Percentiles rank a stretch among this genome's conserved stretches.
Conservation (phyloP, 1,140 invertebrate genomes). For the Nomia melanderi region DNA sequence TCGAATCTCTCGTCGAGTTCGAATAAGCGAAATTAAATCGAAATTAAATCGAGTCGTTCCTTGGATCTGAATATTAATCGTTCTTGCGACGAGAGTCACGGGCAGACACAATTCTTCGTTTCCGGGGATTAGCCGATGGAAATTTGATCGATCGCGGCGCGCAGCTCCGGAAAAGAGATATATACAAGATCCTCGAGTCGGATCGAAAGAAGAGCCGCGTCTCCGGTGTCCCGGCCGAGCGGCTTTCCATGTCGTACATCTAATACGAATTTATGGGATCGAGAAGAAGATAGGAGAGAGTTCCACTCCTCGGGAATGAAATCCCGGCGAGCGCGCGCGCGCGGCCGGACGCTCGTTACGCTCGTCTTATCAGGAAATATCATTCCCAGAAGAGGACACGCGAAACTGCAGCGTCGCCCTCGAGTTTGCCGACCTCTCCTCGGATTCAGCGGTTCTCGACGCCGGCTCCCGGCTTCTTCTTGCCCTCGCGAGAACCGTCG, state of each 20-base stretch:
- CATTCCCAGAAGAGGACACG: constrained; percentile 47
- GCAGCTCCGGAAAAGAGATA: too few relatives aligned
- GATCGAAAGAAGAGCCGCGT: not conserved
- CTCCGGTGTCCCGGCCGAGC: not conserved
- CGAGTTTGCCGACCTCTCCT: constrained; percentile 48
- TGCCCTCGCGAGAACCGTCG: too few relatives aligned
- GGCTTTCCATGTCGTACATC: not conserved
- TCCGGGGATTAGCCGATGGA: too few relatives aligned
- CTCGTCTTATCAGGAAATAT: constrained; percentile 55
- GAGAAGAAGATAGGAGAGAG: not conserved
- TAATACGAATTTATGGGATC: not conserved
- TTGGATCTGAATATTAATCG: too few relatives aligned
- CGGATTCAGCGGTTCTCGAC: not conserved
- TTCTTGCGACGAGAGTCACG: too few relatives aligned
- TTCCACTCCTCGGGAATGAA: constrained; percentile 36
- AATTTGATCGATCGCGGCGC: too few relatives aligned
- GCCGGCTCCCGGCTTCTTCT: too few relatives aligned
- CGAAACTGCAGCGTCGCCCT: constrained; percentile 6
- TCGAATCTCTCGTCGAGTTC: too few relatives aligned
- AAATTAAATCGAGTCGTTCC: too few relatives aligned
- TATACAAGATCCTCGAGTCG: not conserved
- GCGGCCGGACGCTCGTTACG: constrained; percentile 42
- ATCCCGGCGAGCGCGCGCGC: constrained; percentile 17
- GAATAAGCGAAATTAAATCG: too few relatives aligned
- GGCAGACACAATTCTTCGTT: too few relatives aligned